Percentiles rank a stretch among this genome's conserved stretches.
These are phyloP conservation scores for Eumaeus atala DNA, from an alignment of 1,140 invertebrate species.

Conservation along the genomic window DNA sequence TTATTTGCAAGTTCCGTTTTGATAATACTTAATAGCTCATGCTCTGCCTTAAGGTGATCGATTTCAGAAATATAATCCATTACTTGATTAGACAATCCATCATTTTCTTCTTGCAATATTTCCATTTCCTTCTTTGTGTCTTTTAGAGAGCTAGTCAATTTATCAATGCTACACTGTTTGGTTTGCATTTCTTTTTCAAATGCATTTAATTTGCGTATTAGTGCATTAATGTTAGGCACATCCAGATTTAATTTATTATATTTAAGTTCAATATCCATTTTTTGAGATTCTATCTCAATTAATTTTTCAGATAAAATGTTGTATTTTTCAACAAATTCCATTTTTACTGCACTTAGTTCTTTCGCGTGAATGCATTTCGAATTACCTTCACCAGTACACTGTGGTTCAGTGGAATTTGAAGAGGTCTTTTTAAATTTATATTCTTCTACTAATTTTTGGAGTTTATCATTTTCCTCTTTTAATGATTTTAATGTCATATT, in stretches of 20 bases:
- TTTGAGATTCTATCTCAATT: slow-evolving; percentile 32
- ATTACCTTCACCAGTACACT: not conserved
- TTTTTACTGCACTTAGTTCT: slow-evolving; percentile 22
- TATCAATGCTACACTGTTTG: slow-evolving; percentile 36
- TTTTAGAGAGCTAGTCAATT: slow-evolving; percentile 32
- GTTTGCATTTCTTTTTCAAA: slow-evolving; percentile 42
- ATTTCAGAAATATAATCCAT: slow-evolving; percentile 54
- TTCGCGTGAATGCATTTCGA: slow-evolving; percentile 24
- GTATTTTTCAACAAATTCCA: slow-evolving; percentile 29
- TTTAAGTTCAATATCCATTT: slow-evolving; percentile 40
- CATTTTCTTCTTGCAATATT: slow-evolving; percentile 56
- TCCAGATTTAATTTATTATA: slow-evolving; percentile 42
- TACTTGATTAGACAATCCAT: slow-evolving; percentile 52
- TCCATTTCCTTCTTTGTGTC: slow-evolving; percentile 35
- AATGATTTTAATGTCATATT: slow-evolving; percentile 31
- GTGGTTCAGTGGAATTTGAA: not conserved
- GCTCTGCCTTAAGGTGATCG: slow-evolving; percentile 48
- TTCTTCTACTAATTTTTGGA: slow-evolving; percentile 36
- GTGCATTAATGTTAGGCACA: slow-evolving; percentile 35
- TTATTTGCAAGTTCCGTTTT: slow-evolving; percentile 35
- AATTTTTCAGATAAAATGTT: slow-evolving; percentile 32
- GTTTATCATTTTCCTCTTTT: slow-evolving; percentile 44
- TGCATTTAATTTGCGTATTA: slow-evolving; percentile 36
- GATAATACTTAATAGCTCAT: slow-evolving; percentile 32
- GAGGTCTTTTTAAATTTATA: slow-evolving; percentile 21